These are phyloP conservation scores for Apis dorsata DNA, from an alignment of 1,140 invertebrate genomes.

Conservation along the genomic window DNA sequence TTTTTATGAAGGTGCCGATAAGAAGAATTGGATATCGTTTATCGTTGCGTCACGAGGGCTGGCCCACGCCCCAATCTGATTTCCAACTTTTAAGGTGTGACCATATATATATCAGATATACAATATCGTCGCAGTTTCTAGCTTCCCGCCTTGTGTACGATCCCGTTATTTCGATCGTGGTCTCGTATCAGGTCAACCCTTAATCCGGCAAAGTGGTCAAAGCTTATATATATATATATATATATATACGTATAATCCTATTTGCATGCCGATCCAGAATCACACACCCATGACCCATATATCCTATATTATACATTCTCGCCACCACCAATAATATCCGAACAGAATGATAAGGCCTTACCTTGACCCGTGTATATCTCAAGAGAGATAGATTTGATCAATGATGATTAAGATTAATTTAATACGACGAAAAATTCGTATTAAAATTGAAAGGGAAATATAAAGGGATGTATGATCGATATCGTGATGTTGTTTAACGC, in stretches of 20 bases:
- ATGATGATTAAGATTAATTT: too few relatives aligned
- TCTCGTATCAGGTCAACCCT: slow-evolving; percentile 48
- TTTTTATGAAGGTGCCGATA: slow-evolving; percentile 36
- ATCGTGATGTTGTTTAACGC: too few relatives aligned
- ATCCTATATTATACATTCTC: background rate
- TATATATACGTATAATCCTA: slow-evolving; percentile 7
- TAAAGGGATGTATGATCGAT: too few relatives aligned
- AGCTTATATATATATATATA: slow-evolving; percentile 46
- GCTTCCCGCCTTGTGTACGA: slow-evolving; percentile 19
- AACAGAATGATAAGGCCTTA: too few relatives aligned
- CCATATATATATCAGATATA: slow-evolving; percentile 23
- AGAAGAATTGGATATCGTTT: slow-evolving; percentile 39
- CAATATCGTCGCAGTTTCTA: slow-evolving; percentile 19
- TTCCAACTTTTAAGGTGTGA: slow-evolving; percentile 72
- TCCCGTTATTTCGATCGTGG: slow-evolving; percentile 50
- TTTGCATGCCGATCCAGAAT: slow-evolving; percentile 45
- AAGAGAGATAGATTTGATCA: too few relatives aligned
- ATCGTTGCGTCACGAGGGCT: slow-evolving; percentile 41
- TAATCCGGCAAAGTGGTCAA: slow-evolving; percentile 58
- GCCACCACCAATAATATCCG: too few relatives aligned
- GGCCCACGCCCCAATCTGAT: slow-evolving; percentile 59
- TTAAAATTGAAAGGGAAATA: too few relatives aligned
- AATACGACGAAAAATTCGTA: too few relatives aligned
- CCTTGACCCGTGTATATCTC: slow-evolving; percentile 15
- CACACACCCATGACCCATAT: background rate